A percentile compares a stretch with the other conserved stretches of the same genome.
phyloP scores from a whole-genome alignment of 2,113 vertebrate genomes.

The Eurystomus gularis region DNA sequence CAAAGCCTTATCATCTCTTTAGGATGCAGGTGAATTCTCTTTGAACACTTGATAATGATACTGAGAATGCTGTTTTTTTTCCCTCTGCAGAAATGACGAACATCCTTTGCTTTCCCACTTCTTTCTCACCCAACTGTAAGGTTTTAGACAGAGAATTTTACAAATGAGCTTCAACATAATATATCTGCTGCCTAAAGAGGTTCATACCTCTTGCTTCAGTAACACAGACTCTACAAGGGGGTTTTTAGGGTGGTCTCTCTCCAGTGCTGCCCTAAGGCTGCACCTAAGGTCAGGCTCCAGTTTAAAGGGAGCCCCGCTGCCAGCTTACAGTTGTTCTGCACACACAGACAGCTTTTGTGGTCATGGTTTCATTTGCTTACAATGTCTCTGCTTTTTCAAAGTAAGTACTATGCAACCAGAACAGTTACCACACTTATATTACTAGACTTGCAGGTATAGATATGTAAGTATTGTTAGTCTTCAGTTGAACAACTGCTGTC shows the following conservation, averaged over 20 bases:
- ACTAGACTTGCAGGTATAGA: neutral
- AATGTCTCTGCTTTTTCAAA: neutral
- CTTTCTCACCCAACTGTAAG: neutral
- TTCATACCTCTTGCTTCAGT: neutral
- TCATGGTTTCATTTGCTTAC: neutral
- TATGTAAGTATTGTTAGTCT: neutral
- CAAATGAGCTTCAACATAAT: neutral
- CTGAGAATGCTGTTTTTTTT: neutral
- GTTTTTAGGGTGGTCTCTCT: neutral
- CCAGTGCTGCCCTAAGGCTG: neutral
- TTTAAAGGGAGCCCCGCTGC: neutral
- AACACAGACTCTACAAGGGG: neutral
- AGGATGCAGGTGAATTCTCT: neutral
- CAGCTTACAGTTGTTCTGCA: neutral
- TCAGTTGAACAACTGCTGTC: neutral
- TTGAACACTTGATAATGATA: neutral
- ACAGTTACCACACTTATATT: neutral
- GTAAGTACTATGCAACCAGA: neutral
- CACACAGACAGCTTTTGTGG: neutral
- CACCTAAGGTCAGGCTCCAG: neutral
- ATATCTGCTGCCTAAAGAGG: neutral
- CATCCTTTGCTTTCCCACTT: rapidly evolving
- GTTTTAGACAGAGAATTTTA: neutral
- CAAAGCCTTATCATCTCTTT: neutral
- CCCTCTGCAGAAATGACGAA: neutral